A percentile compares a stretch with the other conserved stretches of the same genome.
Conservation (phyloP, 2,113 vertebrate species). For the Collichthys lucidus region DNA sequence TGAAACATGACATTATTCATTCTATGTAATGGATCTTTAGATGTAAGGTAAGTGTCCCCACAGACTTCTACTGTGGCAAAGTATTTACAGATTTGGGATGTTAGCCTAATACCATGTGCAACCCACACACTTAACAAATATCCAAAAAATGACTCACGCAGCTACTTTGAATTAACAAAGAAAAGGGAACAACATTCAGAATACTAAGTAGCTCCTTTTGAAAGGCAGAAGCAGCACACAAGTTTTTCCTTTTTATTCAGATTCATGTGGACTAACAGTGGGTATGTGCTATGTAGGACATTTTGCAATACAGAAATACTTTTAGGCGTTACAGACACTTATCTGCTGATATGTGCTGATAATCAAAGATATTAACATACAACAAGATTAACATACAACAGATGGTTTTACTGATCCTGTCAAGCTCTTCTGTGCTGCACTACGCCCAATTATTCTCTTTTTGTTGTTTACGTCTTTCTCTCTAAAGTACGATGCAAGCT, state of each 20-base stretch:
- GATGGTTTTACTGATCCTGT: too few species aligned
- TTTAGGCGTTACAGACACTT: neutral
- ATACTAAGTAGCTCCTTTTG: slow-evolving; percentile 1
- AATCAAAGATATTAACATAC: neutral
- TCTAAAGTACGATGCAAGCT: neutral
- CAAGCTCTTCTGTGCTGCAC: neutral
- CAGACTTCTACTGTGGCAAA: slow-evolving; percentile 24
- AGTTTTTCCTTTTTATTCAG: neutral
- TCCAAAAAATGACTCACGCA: neutral
- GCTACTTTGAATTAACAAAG: slow-evolving; percentile 5
- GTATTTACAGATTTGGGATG: slow-evolving; percentile 25
- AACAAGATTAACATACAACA: neutral
- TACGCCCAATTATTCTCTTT: neutral
- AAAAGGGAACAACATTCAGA: neutral
- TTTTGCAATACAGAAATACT: neutral
- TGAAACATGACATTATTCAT: slow-evolving; percentile 50
- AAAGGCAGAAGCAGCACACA: neutral
- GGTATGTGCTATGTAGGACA: neutral
- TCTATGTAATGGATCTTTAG: slow-evolving; percentile 39
- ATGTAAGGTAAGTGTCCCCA: slow-evolving; percentile 15
- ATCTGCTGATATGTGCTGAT: neutral
- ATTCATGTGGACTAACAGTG: neutral
- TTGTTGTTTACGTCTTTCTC: neutral
- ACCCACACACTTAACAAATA: slow-evolving; percentile 7
- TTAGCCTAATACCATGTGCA: slow-evolving; percentile 1